A percentile compares a stretch with the other conserved stretches of the same genome.
These are phyloP conservation scores for Vulpes vulpes DNA, from an alignment of 2,113 vertebrate species.

Conservation along the genomic window DNA sequence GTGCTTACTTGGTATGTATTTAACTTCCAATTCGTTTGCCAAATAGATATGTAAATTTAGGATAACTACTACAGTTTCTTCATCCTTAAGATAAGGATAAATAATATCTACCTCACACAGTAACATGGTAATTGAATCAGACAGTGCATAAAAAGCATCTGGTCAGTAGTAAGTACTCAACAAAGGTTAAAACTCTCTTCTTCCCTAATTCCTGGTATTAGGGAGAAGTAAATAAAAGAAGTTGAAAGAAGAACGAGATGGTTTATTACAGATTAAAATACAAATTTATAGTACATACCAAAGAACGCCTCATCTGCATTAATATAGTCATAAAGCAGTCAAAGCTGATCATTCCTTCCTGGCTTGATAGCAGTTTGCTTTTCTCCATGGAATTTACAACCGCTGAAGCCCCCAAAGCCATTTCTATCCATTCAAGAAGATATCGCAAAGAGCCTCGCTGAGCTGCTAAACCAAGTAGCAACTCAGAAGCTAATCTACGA, in stretches of 20 bases:
- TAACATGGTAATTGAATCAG: conserved; percentile 24
- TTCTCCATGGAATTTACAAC: conserved; percentile 95
- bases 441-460: conserved; percentile 96
- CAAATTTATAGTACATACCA: conserved; percentile 90
- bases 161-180: not conserved
- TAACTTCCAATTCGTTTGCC: not conserved
- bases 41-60: conserved; percentile 8
- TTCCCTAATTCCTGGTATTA: not conserved
- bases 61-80: conserved; percentile 18
- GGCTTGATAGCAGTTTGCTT: conserved; percentile 87
- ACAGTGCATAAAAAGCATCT: not conserved
- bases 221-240: conserved; percentile 21
- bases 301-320: conserved; percentile 97
- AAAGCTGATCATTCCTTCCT: conserved; percentile 96
- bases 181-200: not conserved
- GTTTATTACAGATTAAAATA: not conserved
- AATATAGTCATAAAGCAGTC: conserved; percentile 98
- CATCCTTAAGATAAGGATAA: conserved; percentile 22
- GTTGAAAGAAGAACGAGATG: not conserved
- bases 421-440: conserved; percentile 96
- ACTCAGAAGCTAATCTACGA: conserved; percentile 95
- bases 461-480: conserved; percentile 96
- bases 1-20: not conserved
- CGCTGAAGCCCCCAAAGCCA: conserved; percentile 96
- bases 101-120: conserved; percentile 12